Evolutionary conservation across 2,797 vertebrate genomes (phyloP).

Genomic region (Limosa lapponica): DNA sequence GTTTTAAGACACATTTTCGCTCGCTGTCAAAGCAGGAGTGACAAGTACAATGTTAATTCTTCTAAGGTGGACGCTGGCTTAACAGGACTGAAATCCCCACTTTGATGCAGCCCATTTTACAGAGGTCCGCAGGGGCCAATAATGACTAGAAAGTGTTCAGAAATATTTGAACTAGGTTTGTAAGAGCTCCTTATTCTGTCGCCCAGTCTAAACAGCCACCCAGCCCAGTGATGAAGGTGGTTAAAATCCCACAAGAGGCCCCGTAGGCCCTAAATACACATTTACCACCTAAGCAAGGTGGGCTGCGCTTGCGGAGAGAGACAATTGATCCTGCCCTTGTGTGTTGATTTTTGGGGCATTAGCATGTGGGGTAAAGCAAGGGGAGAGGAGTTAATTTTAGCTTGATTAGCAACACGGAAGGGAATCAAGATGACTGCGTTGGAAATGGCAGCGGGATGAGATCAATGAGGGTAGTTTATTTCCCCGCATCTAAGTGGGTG

Average conservation of each 20-base stretch:
- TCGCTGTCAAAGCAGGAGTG: neutral
- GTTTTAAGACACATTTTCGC: neutral
- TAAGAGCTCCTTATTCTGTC: neutral
- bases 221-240: neutral
- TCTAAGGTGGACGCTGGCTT: neutral
- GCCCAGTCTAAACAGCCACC: neutral
- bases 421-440: neutral
- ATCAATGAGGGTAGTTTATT: conserved; percentile 55
- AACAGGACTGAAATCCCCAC: neutral
- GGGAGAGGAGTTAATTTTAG: conserved; percentile 7
- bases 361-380: neutral
- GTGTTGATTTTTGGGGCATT: neutral
- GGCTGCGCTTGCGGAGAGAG: neutral
- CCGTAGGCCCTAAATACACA: neutral
- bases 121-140: neutral
- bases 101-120: neutral
- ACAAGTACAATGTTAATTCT: neutral
- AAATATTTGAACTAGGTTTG: neutral
- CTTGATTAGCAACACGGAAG: conserved; percentile 27
- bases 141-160: neutral
- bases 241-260: neutral
- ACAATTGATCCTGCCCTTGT: neutral
- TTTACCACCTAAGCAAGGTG: neutral
- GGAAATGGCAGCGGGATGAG: conserved; percentile 41
- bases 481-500: conserved; percentile 41